Percentiles rank a stretch among this genome's conserved stretches.
Evolutionary conservation across 2,113 vertebrate species (phyloP).

Genomic region (Meleagris gallopavo): DNA sequence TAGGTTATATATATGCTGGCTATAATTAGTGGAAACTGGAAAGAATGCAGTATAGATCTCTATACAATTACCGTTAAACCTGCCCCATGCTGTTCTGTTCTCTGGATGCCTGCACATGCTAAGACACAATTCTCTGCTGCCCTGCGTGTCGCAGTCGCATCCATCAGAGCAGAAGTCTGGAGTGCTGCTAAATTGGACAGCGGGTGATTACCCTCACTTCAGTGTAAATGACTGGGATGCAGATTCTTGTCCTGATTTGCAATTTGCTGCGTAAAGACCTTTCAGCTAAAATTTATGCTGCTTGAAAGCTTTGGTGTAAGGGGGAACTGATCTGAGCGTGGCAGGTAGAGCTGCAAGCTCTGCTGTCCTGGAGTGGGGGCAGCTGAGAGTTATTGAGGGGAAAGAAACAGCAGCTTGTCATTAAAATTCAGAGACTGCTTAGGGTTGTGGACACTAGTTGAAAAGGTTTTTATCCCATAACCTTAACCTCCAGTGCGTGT

Average conservation of each 20-base stretch:
- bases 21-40: background rate
- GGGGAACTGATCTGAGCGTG: rapidly evolving
- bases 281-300: background rate
- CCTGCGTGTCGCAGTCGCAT: background rate
- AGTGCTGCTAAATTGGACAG: background rate
- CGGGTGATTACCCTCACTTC: background rate
- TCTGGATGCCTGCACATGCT: background rate
- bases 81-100: background rate
- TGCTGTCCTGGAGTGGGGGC: rapidly evolving
- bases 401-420: background rate
- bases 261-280: background rate
- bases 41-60: background rate
- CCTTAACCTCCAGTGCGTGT: background rate
- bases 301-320: background rate
- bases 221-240: background rate
- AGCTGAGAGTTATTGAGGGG: background rate
- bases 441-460: rapidly evolving
- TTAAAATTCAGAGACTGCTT: background rate
- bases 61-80: background rate
- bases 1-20: background rate
- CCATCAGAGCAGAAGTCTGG: background rate
- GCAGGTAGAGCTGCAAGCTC: background rate
- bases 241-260: background rate
- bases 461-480: background rate
- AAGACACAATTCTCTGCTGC: background rate